These are phyloP conservation scores for Anthophora plumipes DNA, from an alignment of 2,888 invertebrate species.

Conservation along the genomic window DNA sequence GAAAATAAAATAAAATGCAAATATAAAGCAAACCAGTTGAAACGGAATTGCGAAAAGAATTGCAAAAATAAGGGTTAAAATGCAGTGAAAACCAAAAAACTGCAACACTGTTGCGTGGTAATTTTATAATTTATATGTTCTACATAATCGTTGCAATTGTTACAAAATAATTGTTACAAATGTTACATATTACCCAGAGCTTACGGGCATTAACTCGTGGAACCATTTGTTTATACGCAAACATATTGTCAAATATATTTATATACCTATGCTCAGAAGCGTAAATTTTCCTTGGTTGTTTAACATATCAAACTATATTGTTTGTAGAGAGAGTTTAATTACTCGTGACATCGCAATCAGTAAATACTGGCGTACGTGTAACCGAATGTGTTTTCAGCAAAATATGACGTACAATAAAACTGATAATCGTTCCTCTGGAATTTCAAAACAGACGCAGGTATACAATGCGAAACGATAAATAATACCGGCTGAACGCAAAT, in stretches of 20 bases:
- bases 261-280: conserved; percentile 1
- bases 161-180: conserved; percentile 1
- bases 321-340: conserved; percentile 19
- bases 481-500: neutral
- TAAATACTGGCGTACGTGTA: neutral
- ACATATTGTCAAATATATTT: neutral
- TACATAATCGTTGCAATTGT: neutral
- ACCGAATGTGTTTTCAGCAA: conserved; percentile 2
- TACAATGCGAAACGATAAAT: neutral
- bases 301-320: conserved; percentile 15
- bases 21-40: no score
- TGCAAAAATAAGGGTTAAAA: neutral
- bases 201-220: conserved; percentile 1
- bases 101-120: neutral
- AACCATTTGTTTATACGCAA: conserved; percentile 3
- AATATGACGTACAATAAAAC: conserved; percentile 9
- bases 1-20: no score
- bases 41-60: no score
- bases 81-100: neutral
- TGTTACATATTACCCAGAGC: neutral
- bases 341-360: neutral
- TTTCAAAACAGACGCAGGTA: neutral
- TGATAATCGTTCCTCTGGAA: neutral
- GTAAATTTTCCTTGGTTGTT: neutral
- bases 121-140: neutral